These are phyloP conservation scores for Drosophila murphyi DNA, from an alignment of 1,140 invertebrate genomes.

Conservation along the genomic window DNA sequence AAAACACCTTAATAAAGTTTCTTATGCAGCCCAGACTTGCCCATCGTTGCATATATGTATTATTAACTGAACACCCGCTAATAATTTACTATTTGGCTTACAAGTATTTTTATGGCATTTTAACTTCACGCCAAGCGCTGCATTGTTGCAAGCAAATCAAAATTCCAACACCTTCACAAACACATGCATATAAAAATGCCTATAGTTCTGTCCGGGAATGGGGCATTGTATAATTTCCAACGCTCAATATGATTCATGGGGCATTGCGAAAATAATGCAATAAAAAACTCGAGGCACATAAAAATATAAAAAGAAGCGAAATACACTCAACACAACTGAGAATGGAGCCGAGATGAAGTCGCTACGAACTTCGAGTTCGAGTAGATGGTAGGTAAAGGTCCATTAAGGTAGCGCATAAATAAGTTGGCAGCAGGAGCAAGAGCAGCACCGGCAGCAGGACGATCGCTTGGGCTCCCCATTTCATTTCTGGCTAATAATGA, in stretches of 20 bases:
- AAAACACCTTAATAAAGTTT: no score
- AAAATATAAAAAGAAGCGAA: slow-evolving; percentile 18
- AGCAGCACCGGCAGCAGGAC: slow-evolving; percentile 41
- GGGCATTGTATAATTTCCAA: slow-evolving; percentile 16
- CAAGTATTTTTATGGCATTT: neutral
- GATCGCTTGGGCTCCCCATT: slow-evolving; percentile 39
- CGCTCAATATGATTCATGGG: slow-evolving; percentile 57
- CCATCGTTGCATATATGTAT: no score
- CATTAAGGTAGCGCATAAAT: slow-evolving; percentile 81
- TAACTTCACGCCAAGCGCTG: neutral
- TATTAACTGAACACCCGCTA: no score
- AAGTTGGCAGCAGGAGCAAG: slow-evolving; percentile 54
- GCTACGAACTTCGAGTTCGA: neutral
- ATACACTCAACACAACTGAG: slow-evolving; percentile 20
- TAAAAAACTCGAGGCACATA: slow-evolving; percentile 43
- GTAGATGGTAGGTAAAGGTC: slow-evolving; percentile 51
- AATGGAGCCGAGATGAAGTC: neutral
- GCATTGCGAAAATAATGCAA: slow-evolving; percentile 50
- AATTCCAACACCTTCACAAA: slow-evolving; percentile 59
- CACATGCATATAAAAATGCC: neutral
- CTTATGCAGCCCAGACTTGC: no score
- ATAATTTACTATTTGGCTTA: neutral
- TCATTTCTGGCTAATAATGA: slow-evolving; percentile 80
- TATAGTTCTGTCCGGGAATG: slow-evolving; percentile 4
- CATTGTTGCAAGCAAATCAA: slow-evolving; percentile 52